Base-by-base conservation (phyloP, 2,888 invertebrate species). In the Eurois occulta region DNA sequence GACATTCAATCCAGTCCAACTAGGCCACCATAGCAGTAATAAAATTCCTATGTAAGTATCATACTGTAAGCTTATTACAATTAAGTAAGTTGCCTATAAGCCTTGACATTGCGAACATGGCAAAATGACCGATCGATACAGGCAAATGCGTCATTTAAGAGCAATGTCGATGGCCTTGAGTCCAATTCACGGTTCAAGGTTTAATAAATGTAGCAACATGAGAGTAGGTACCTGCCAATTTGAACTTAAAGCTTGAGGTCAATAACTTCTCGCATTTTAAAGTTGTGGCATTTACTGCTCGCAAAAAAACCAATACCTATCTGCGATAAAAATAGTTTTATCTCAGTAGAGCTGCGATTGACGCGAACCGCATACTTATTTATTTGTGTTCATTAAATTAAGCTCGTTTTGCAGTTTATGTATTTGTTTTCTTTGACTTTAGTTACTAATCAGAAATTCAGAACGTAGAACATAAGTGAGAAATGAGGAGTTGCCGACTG, bases 131-230 rank as follows among this genome's bases (percentile, higher is more conserved):
- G 94, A 95, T 94, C 95, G 92, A 95, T 95, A 93, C 91, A 91
- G 86, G 89, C 93, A 91, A 88, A 91, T 93, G 92, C 92, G 94
- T 95, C 93, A 94, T 93, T 92, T 93, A 91, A 94, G 93, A 95
- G 94, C 93, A 93, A 95, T 93, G 95, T 94, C 91, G 95, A 93
- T 92, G 93, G 93, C 95, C 95, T 96, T 95, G 95, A 94, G 90
- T 93, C 88, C 90, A 91, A 93, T 93, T 87, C 93, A 90, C 90
- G 89, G 91, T 90, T 92, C 91, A 91, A 94, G 92, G 92, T 92
- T 91, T 90, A 87, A 89, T 91, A 89, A 90, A 91, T 90, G 87
- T 91, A 91, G 87, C 89, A 89, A 89, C 88, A 90, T 92, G 89
- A 89, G 84, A 86, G 83, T 77, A 77, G 77, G 79, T 88, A 90